A percentile compares a stretch with the other conserved stretches of the same genome.
Conservation (phyloP, 2,113 vertebrate species). For the Gopherus flavomarginatus region DNA sequence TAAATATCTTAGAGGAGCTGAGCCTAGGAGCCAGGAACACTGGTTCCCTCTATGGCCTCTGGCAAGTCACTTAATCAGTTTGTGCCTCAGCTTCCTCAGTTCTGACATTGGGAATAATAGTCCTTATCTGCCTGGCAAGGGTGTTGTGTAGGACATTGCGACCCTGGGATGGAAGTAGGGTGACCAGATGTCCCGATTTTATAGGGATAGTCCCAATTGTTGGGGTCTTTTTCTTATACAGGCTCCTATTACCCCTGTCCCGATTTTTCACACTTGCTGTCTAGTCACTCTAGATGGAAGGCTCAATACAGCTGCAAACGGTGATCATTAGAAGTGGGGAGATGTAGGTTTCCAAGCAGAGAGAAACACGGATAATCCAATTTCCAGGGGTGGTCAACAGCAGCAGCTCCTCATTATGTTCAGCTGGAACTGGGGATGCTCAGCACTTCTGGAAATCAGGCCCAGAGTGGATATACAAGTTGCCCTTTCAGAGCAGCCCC, state of each 20-base stretch:
- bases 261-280: too few species aligned
- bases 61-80: neutral
- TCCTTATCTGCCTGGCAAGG: neutral
- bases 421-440: rapidly evolving
- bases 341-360: neutral
- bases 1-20: neutral
- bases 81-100: neutral
- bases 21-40: neutral
- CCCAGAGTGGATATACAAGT: neutral
- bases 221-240: too few species aligned
- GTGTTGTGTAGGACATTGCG: neutral
- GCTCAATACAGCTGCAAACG: neutral
- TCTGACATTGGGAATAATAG: neutral
- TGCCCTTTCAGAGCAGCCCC: neutral
- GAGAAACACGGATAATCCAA: neutral
- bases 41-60: neutral
- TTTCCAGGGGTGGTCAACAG: neutral
- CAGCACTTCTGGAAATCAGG: neutral
- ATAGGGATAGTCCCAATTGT: too few species aligned
- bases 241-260: too few species aligned
- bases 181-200: too few species aligned
- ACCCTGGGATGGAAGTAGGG: neutral
- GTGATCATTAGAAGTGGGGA: neutral
- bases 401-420: neutral
- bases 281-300: neutral